A percentile compares a stretch with the other conserved stretches of the same genome.
phyloP scores from a whole-genome alignment of 2,797 vertebrate species.

The Scyliorhinus canicula region DNA sequence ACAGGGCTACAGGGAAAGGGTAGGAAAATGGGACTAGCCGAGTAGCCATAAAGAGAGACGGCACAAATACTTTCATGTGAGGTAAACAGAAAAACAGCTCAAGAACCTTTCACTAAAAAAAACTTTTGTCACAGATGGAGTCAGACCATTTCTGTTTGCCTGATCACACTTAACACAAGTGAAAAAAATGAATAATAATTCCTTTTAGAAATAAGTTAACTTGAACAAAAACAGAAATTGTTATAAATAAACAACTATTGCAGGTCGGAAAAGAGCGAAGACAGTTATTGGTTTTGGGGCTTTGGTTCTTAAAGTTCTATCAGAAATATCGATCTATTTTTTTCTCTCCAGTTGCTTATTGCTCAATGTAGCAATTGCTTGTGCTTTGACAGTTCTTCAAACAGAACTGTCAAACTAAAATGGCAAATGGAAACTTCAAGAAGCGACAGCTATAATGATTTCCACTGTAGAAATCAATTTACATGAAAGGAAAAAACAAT shows the following conservation, averaged over 20 bases:
- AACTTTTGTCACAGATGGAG: not conserved
- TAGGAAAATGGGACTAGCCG: no score
- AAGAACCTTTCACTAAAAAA: not conserved
- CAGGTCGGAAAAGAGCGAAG: not conserved
- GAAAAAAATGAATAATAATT: not conserved
- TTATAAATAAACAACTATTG: not conserved
- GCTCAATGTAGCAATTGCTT: not conserved
- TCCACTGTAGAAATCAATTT: not conserved
- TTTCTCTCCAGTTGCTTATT: not conserved
- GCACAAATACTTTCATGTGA: not conserved
- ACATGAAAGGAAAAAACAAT: not conserved
- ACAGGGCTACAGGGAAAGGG: no score
- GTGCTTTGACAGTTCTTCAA: not conserved
- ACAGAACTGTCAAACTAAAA: not conserved
- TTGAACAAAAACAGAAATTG: not conserved
- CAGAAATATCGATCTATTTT: not conserved
- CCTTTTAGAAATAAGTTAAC: not conserved
- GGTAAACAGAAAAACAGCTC: not conserved
- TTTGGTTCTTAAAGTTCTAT: not conserved
- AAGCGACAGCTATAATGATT: not conserved
- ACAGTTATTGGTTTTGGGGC: not conserved
- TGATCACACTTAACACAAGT: not conserved
- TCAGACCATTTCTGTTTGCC: not conserved
- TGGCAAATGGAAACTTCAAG: not conserved
- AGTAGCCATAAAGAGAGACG: no score